Conservation (phyloP, 2,888 invertebrate genomes). For the Amblyteles armatorius region DNA sequence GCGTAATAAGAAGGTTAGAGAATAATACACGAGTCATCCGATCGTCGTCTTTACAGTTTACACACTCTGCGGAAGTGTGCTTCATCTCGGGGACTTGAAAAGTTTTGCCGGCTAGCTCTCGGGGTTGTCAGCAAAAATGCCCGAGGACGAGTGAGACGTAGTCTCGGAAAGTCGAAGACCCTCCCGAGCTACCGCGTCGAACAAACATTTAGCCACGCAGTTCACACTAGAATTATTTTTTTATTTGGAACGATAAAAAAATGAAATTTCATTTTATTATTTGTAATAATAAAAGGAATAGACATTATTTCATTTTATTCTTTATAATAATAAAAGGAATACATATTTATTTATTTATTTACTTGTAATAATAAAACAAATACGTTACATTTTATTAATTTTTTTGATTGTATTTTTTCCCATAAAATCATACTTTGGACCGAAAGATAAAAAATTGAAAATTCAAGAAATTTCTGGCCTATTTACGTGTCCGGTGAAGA, state of each 20-base stretch:
- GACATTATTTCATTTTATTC: no score
- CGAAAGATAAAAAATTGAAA: not conserved
- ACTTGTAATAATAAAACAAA: not conserved
- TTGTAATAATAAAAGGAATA: not conserved
- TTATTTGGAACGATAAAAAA: no score
- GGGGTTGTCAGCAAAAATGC: conserved; percentile 35
- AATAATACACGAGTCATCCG: conserved; percentile 67
- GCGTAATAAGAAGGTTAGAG: conserved; percentile 27
- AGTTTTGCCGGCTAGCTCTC: conserved; percentile 1
- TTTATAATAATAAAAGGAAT: not conserved
- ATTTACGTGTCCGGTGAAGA: not conserved
- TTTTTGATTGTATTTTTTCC: not conserved
- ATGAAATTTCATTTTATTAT: not conserved
- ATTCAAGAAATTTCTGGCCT: not conserved
- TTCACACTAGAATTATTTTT: not conserved
- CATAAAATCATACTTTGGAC: not conserved
- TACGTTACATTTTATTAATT: not conserved
- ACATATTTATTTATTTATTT: not conserved
- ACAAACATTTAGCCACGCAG: conserved; percentile 6
- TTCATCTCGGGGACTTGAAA: conserved; percentile 7
- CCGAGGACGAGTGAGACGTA: conserved; percentile 12
- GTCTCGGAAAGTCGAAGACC: not conserved
- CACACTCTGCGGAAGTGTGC: conserved; percentile 10
- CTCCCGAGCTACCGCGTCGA: conserved; percentile 13
- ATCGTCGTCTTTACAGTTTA: conserved; percentile 38